Base-by-base conservation (phyloP, 2,888 invertebrate genomes). In the Phragmatobia fuliginosa region DNA sequence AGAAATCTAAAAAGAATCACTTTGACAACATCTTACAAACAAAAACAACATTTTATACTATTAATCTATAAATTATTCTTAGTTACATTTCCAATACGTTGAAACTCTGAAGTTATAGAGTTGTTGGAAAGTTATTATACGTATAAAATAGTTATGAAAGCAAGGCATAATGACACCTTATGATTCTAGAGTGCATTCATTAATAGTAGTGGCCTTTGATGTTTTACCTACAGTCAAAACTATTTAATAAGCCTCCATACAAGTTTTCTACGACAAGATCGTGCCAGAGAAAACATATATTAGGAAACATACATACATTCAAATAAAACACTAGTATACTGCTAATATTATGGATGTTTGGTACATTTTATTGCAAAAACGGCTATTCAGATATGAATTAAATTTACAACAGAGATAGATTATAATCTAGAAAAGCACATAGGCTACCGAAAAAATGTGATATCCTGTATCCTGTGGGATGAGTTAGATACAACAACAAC, bases 131-230 rank as follows among this genome's bases (percentile, higher is more conserved):
- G 32, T 16, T 25, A 52, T 32, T 52, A 52, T 64, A 16, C 52
- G 16, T 64, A 52, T 33, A 56, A n/a, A n/a, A 33, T 52, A 32
- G 56, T 58, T 7, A 28, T 58, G 6, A 38, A 58, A 41, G 38
- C 28, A 32, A 59, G 8, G 7, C n/a, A 25, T 41, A 65, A 65
- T 58, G 38, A 38, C 25, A 18, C 14, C 45, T 60, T 32, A 49
- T 66, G 49, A 41, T 59, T 59, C 41, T 59, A 33, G 25, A 60
- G 41, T 61, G 60, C 49, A 60, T 66, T 66, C 60, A 60, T 63
- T 21, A 49, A 16, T 49, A 67, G 21, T n/a, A 62, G 36, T 62
- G 49, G 28, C 52, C 25, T 62, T 62, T 61, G 28, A 67, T 36
- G n/a, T 52, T 21, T 21, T 36, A 45, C 45, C 59, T 45, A 61